Conservation (phyloP, 2,888 invertebrate species). For the Nomada goodeniana region DNA sequence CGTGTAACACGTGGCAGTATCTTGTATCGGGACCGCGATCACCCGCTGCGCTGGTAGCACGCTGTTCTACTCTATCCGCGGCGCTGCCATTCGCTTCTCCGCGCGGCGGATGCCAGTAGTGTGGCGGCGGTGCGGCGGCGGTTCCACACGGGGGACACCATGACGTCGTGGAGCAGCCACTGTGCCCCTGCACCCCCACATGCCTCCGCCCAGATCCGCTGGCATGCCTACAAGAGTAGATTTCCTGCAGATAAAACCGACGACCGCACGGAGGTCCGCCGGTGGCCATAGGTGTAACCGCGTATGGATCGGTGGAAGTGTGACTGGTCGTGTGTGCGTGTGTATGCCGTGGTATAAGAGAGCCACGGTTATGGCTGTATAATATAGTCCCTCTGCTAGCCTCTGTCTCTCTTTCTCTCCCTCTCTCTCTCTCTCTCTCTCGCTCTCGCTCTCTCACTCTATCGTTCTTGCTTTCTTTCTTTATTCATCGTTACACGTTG, state of each 20-base stretch:
- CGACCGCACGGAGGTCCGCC: slow-evolving; percentile 80
- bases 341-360: slow-evolving; percentile 28
- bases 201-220: slow-evolving; percentile 58
- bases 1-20: slow-evolving; percentile 84
- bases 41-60: slow-evolving; percentile 83
- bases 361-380: slow-evolving; percentile 59
- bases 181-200: slow-evolving; percentile 59
- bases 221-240: slow-evolving; percentile 82
- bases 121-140: slow-evolving; percentile 56
- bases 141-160: slow-evolving; percentile 54
- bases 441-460: not conserved
- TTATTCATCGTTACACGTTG: slow-evolving; percentile 11
- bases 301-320: not conserved
- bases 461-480: not conserved
- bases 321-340: not conserved
- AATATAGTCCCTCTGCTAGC: slow-evolving; percentile 41
- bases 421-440: not conserved
- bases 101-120: slow-evolving; percentile 66
- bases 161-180: slow-evolving; percentile 52
- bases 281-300: slow-evolving; percentile 65
- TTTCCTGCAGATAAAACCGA: slow-evolving; percentile 81
- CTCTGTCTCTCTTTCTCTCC: slow-evolving; percentile 26
- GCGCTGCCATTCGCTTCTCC: slow-evolving; percentile 68
- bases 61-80: slow-evolving; percentile 77
- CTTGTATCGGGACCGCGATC: slow-evolving; percentile 82